Evolutionary conservation across 1,140 invertebrate genomes (phyloP).

Genomic region (Latrodectus geometricus): DNA sequence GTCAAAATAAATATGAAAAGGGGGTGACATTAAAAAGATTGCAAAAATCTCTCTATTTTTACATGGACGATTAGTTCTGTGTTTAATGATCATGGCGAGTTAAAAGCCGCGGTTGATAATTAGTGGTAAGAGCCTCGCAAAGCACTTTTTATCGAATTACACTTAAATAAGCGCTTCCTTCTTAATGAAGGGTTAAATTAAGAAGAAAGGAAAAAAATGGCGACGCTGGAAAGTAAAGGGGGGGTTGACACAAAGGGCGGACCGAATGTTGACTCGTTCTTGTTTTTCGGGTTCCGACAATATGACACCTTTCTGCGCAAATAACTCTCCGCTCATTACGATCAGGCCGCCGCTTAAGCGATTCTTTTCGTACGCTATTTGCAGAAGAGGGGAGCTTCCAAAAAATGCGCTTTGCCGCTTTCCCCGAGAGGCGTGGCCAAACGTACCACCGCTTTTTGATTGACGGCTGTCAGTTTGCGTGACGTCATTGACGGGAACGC

Average conservation of each 20-base stretch:
- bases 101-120: constrained; percentile 60
- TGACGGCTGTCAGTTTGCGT: constrained; percentile 51
- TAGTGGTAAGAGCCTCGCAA: constrained; percentile 55
- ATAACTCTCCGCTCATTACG: constrained; percentile 58
- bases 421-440: not conserved
- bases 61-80: constrained; percentile 47
- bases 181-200: constrained; percentile 62
- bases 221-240: not conserved
- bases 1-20: not conserved
- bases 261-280: constrained; percentile 36
- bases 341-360: constrained; percentile 31
- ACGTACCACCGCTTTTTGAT: constrained; percentile 46
- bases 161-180: constrained; percentile 60
- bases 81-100: constrained; percentile 59
- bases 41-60: constrained; percentile 37
- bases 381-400: constrained; percentile 26
- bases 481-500: constrained; percentile 32
- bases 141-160: constrained; percentile 61
- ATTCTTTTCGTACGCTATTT: constrained; percentile 50
- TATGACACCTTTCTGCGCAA: constrained; percentile 61
- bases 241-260: constrained; percentile 2
- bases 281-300: constrained; percentile 52
- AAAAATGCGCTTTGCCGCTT: constrained; percentile 28
- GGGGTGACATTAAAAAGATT: constrained; percentile 27
- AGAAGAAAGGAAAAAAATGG: constrained; percentile 50